These are phyloP conservation scores for Euwallacea fornicatus DNA, from an alignment of 1,140 invertebrate species.

Conservation along the genomic window DNA sequence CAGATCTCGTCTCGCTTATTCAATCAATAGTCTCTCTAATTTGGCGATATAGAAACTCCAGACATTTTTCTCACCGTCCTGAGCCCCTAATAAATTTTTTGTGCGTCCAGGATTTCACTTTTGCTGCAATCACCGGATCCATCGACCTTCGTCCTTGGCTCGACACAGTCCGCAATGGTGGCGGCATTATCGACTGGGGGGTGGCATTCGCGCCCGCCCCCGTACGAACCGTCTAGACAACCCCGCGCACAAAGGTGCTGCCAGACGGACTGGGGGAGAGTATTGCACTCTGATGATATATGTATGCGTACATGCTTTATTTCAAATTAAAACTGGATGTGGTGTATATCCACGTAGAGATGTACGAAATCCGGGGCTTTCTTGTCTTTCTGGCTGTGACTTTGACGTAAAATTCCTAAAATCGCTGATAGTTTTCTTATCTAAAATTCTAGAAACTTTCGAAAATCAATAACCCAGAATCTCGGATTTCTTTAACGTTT, in stretches of 20 bases:
- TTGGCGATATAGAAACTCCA: too few species aligned
- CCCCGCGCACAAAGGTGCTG: conserved; percentile 36
- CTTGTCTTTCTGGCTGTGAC: too few species aligned
- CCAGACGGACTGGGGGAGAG: conserved; percentile 28
- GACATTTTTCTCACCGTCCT: too few species aligned
- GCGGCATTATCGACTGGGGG: conserved; percentile 32
- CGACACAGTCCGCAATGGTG: conserved; percentile 32
- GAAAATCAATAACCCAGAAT: too few species aligned
- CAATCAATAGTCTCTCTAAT: too few species aligned
- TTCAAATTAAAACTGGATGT: conserved; percentile 7
- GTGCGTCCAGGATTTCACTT: conserved; percentile 31
- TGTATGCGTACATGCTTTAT: conserved; percentile 12
- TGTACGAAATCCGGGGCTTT: too few species aligned
- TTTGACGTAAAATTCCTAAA: too few species aligned
- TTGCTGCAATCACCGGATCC: conserved; percentile 26
- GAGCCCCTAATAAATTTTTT: conserved; percentile 2
- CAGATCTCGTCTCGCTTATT: too few species aligned
- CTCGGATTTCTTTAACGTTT: too few species aligned
- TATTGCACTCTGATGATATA: conserved; percentile 28
- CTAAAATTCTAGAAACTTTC: too few species aligned
- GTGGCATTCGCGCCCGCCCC: conserved; percentile 8
- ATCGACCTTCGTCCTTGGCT: conserved; percentile 37
- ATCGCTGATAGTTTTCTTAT: too few species aligned
- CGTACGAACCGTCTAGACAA: conserved; percentile 33
- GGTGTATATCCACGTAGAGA: background rate